Conservation (phyloP, 1,140 invertebrate species). For the Tetranychus urticae region DNA sequence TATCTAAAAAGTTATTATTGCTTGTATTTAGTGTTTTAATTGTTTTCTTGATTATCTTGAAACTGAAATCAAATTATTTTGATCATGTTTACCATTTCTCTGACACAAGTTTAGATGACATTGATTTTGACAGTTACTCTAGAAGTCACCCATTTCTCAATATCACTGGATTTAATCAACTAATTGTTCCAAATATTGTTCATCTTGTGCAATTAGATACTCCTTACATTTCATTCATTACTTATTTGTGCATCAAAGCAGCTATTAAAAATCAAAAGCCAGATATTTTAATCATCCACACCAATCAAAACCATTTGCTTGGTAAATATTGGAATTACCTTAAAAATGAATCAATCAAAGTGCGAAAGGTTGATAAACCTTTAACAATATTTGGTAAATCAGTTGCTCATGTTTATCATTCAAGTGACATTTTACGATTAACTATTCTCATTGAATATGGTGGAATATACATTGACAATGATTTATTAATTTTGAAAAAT, state of each 20-base stretch:
- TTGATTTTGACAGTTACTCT: not conserved
- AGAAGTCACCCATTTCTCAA: not conserved
- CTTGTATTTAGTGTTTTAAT: too few species aligned
- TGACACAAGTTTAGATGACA: not conserved
- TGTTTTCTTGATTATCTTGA: too few species aligned
- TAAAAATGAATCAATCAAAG: slow-evolving; percentile 8
- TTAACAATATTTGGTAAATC: slow-evolving; percentile 14
- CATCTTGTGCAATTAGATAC: slow-evolving; percentile 15
- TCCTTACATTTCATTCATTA: slow-evolving; percentile 12
- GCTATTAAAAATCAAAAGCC: slow-evolving; percentile 15
- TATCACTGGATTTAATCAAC: slow-evolving; percentile 10
- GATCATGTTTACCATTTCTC: not conserved
- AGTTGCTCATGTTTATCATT: slow-evolving; percentile 18
- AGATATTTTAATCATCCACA: slow-evolving; percentile 15
- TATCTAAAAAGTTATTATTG: too few species aligned
- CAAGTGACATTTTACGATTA: slow-evolving; percentile 20
- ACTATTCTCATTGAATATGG: slow-evolving; percentile 18
- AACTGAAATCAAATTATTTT: too few species aligned
- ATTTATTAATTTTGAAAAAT: slow-evolving; percentile 19
- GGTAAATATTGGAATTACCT: slow-evolving; percentile 14
- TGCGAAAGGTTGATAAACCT: slow-evolving; percentile 11
- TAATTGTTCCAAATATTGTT: slow-evolving; percentile 16
- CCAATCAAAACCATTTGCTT: slow-evolving; percentile 12
- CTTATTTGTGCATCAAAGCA: slow-evolving; percentile 16
- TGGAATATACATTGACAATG: slow-evolving; percentile 23